Conservation (phyloP, 2,888 invertebrate genomes). For the Drosophila affinis region DNA sequence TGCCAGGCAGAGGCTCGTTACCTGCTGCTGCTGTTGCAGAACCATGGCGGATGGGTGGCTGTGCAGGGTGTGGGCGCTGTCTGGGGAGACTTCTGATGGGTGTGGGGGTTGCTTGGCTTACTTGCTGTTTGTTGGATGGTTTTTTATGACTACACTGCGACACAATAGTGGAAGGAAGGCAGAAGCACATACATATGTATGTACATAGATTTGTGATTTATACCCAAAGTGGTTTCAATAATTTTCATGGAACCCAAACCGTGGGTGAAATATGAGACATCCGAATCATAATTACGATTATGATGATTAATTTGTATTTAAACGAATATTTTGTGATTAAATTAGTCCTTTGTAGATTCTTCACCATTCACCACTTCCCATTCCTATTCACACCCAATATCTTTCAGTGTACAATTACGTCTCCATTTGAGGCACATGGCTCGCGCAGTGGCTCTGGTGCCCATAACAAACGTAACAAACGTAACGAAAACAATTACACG, state of each 20-base stretch:
- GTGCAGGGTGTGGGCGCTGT: constrained; percentile 5
- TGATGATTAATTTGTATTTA: neutral
- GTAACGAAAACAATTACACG: constrained; percentile 76
- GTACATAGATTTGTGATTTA: too few relatives aligned
- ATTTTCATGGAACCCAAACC: too few relatives aligned
- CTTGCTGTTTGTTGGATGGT: constrained; percentile 59
- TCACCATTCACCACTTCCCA: neutral
- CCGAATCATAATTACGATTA: too few relatives aligned
- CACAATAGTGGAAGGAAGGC: constrained; percentile 44
- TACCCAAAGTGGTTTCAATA: too few relatives aligned
- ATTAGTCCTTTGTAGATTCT: neutral
- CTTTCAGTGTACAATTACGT: constrained; percentile 62
- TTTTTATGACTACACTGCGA: constrained; percentile 65
- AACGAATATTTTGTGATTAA: neutral
- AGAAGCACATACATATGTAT: neutral
- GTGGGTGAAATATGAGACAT: too few relatives aligned
- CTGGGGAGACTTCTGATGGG: constrained; percentile 29
- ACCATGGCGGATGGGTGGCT: constrained; percentile 9
- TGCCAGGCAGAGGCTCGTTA: constrained; percentile 33
- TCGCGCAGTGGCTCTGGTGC: constrained; percentile 53
- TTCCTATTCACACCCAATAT: neutral
- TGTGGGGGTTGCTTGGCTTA: constrained; percentile 57
- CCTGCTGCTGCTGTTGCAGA: constrained; percentile 40
- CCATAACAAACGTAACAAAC: constrained; percentile 64
- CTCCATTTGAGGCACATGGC: constrained; percentile 51